Base-by-base conservation (phyloP, 2,888 invertebrate genomes). In the Disparrhopalites patrizii region DNA sequence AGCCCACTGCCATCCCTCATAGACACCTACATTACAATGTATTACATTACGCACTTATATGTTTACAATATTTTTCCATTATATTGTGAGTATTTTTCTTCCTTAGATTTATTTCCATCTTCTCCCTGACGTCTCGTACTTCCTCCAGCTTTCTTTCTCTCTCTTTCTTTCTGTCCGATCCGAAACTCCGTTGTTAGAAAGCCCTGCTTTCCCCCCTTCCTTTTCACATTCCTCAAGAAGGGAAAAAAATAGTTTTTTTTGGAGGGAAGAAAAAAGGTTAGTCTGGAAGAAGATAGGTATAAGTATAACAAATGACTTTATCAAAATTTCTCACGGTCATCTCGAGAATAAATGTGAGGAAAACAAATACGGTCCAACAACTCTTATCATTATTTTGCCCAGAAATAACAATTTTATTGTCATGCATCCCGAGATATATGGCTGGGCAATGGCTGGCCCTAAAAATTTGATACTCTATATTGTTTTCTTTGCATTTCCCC, bases 41-140 rank as follows among this genome's bases (percentile, higher is more conserved):
- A 50, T 61, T 61, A 61, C 61, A 61, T 61, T 61, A 61, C 50
- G 23, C 63, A 67, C 65, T 68, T 68, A 68, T 62, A 65, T 64
- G 57, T 65, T 68, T 68, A 68, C 68, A 68, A 68, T 68, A 68
- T 68, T 68, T 68, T 68, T 68, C 68, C 68, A 68, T 68, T 68
- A 68, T 61, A 61, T 61, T 61, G 51, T 51, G 51, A 61, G 61
- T 61, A 61, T 61, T 61, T 61, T 51, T 61, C 51, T 61, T 61
- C 61, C 61, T 61, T 33, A 61, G 61, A 61, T 61, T 61, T 61
- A 61, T 61, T 31, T 61, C 31, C 50, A 28, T 51, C n/a, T 33
- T 61, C 27, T 43, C 43, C 27, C 43, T 43, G 25, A 43, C 43
- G 33, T 51, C 31, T 47, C 47, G 33, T 54, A 54, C 54, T 40